phyloP scores from a whole-genome alignment of 2,797 vertebrate genomes.

The Pangasius djambal region DNA sequence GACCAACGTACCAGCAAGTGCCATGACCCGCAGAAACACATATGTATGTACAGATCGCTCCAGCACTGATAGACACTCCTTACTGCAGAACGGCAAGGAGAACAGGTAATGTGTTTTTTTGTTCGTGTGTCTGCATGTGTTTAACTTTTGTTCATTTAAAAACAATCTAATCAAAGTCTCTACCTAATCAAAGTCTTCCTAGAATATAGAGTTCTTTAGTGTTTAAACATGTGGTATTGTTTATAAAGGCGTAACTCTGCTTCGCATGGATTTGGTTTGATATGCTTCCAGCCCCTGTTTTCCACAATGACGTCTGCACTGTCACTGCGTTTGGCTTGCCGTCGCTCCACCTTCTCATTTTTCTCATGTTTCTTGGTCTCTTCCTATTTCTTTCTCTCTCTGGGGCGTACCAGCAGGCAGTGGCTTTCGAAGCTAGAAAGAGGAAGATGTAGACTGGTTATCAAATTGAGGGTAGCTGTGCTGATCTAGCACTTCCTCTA shows the following conservation, averaged over 20 bases:
- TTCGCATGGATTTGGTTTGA: slow-evolving; percentile 25
- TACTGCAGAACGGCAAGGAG: slow-evolving; percentile 92
- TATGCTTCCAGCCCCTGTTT: neutral
- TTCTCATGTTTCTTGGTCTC: neutral
- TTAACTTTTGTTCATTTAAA: slow-evolving; percentile 4
- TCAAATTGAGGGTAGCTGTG: slow-evolving; percentile 18
- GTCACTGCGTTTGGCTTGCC: neutral
- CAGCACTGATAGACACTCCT: slow-evolving; percentile 82
- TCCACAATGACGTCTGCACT: slow-evolving; percentile 6
- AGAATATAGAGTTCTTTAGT: neutral
- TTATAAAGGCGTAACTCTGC: slow-evolving; percentile 2
- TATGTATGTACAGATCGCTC: slow-evolving; percentile 91
- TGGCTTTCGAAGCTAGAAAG: neutral
- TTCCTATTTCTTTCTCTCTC: slow-evolving; percentile 19
- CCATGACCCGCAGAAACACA: slow-evolving; percentile 92
- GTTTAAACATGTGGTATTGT: neutral
- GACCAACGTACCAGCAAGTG: slow-evolving; percentile 89
- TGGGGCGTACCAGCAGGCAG: slow-evolving; percentile 7
- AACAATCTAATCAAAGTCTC: too few species aligned
- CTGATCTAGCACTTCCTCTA: slow-evolving; percentile 33
- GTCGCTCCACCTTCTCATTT: neutral
- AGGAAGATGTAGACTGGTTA: neutral
- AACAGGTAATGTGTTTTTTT: slow-evolving; percentile 79
- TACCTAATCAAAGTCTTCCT: neutral
- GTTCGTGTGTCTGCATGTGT: neutral